A percentile compares a stretch with the other conserved stretches of the same genome.
These are phyloP conservation scores for Microctenopoma stevenorrisi DNA, from an alignment of 2,797 vertebrate species.

Conservation along the genomic window DNA sequence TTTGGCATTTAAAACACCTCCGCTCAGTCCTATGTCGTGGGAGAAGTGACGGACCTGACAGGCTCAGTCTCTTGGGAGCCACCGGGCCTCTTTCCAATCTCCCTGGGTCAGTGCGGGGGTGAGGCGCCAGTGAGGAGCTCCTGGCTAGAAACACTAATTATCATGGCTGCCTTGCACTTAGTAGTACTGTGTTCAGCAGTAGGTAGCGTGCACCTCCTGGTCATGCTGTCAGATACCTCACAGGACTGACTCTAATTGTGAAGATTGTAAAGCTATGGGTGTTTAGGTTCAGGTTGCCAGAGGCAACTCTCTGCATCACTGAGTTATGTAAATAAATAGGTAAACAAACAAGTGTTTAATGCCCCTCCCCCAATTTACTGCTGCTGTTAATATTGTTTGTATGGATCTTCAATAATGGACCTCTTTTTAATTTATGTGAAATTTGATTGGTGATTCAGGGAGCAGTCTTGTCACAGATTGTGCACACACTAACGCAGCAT, in stretches of 20 bases:
- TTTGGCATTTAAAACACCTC: slow-evolving; percentile 85
- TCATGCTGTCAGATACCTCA: slow-evolving; percentile 81
- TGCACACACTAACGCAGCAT: slow-evolving; percentile 35
- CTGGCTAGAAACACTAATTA: slow-evolving; percentile 84
- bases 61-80: slow-evolving; percentile 78
- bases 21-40: slow-evolving; percentile 75
- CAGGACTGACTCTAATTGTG: slow-evolving; percentile 80
- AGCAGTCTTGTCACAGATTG: slow-evolving; percentile 54
- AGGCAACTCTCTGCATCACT: slow-evolving; percentile 71
- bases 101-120: slow-evolving; percentile 79
- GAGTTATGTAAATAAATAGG: slow-evolving; percentile 74
- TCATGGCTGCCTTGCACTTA: slow-evolving; percentile 76
- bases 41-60: slow-evolving; percentile 83
- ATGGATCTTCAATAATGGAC: slow-evolving; percentile 42
- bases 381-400: slow-evolving; percentile 56
- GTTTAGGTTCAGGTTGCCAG: slow-evolving; percentile 70
- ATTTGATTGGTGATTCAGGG: slow-evolving; percentile 52
- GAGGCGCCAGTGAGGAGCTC: slow-evolving; percentile 75
- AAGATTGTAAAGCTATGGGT: slow-evolving; percentile 80
- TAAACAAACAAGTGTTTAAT: slow-evolving; percentile 72
- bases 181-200: slow-evolving; percentile 69
- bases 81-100: slow-evolving; percentile 81
- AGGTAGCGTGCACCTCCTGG: slow-evolving; percentile 74
- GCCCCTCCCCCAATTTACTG: slow-evolving; percentile 43
- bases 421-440: slow-evolving; percentile 49